Evolutionary conservation across 2,797 vertebrate species (phyloP), one percentile per base, ranked within the genome.

Genomic region (Mareca strepera): DNA sequence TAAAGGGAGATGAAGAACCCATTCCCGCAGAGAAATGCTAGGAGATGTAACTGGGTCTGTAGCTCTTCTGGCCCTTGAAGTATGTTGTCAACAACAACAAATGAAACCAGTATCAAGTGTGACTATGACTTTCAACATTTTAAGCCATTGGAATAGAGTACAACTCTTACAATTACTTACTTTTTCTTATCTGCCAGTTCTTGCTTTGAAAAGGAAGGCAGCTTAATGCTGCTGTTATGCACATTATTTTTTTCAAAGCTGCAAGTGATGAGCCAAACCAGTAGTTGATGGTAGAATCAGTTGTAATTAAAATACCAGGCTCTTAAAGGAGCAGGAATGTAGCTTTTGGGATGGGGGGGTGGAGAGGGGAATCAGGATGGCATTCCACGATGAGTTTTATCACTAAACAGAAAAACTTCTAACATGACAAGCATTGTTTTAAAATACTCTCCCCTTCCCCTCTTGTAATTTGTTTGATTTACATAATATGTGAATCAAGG

Each of bases 221-320:
- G 95, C 80, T 77, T 95, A 48, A 90, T 88, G 76, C 58, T 94
- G 73, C 92, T 94, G 39, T 94, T 78, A 77, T 73, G 74, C 84
- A 95, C 79, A 52, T 93, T 95, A 95, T 96, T 95, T 81, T 93
- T 94, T 93, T 94, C 73, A 93, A 94, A 95, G 86, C 93, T 81
- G 91, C 94, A 90, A 91, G 90, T 62, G 46, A 94, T 92, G 90
- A 95, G 90, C 89, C 93, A 93, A 92, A 86, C 73, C 37, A 88
- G 29, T 93, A 78, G 91, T 92, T 89, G 82, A 94, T 84, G 72
- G 84, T 86, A 82, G 92, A 95, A 81, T 88, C 48, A 35, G 8
- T 73, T 74, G 52, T 76, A 79, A 88, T 94, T 87, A 92, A 94
- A 87, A 90, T 60, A 80, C 53, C 29, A 74, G 90, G 55, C 95